Evolutionary conservation across 2,113 vertebrate genomes (phyloP), one percentile per base, ranked within the genome.

Genomic region (Meleagris gallopavo): DNA sequence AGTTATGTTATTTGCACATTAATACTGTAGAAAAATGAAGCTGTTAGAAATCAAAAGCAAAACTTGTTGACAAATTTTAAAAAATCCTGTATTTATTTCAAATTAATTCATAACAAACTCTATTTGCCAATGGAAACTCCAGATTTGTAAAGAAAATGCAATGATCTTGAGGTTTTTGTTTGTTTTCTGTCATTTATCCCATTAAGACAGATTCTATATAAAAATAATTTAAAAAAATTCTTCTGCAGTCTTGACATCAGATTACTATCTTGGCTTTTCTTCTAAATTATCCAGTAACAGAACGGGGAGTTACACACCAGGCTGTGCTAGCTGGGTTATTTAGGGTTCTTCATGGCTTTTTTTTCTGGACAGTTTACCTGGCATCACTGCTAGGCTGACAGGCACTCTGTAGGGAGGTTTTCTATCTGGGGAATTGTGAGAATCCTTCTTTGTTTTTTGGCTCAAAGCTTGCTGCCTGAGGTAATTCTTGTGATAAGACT

Each of bases 41-140:
- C 24, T 89, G 61, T 81, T 83, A 65, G 69, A 55, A 95, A 65
- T 69, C 69, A 70, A 69, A 96, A 76, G 30, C 58, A 76, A 86
- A 69, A 70, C 73, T 9, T 61, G 34, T 24, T 70, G 54, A 90
- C n/a, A 67, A 50, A 11, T 62, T 21, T 21, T 66, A 18, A 84
- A 81, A 87, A 82, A 20, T 57, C 36, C 65, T 83, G 36, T 40
- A 60, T 83, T 91, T 61, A 85, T 76, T 89, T 92, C 48, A 76
- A 58, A 79, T 76, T 87, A 75, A 78, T 65, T 71, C 36, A 57
- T 82, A 91, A 54, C 17, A 80, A 89, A 89, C 67, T 40, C 30
- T 82, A 22, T 69, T 91, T 89, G 64, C 43, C 30, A 71, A 89
- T 38, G 41, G 46, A 71, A 95, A 46, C 40, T 38, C 73, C 54